Base-by-base conservation (phyloP, 2,888 invertebrate genomes). In the Caradrina clavipalpis region DNA sequence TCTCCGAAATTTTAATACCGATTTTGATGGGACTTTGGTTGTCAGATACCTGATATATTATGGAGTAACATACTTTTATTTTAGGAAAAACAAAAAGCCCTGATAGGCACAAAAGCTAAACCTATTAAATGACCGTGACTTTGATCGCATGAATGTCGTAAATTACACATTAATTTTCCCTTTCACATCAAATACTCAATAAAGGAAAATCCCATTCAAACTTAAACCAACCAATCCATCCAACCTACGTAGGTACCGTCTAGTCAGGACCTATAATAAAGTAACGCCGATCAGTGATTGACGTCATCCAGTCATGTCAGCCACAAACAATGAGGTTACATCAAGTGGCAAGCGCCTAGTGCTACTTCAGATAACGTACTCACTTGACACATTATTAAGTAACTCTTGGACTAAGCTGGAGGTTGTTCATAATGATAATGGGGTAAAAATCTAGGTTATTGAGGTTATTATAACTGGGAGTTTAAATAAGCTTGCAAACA, bases 271-370 rank as follows among this genome's bases (percentile, higher is more conserved):
- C 15, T 59, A 45, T 59, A 56, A 45, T 63, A 57, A 61, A 63
- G 47, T 31, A 61, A 53, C 54, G 17, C n/a, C 19, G 51, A 58
- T 76, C 64, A 60, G 55, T 53, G 76, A 76, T 78, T 78, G 77
- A 78, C 77, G 81, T 78, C 77, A 78, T 50, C 47, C 45, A 60
- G 15, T 79, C 74, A 59, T 39, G 75, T 76, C 53, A 56, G 77
- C 60, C 62, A 26, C 81, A 80, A 70, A 78, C 81, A 78, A 78
- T 78, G 77, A 78, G 81, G 78, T 76, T 80, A 78, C 31, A 39
- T 50, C 39, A 63, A 75, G 76, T 80, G 80, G 60, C 69, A 35
- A 2, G 63, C 69, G 42, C 81, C 81, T 71, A 65, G 53, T 47
- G 71, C 51, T 69, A 69, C 80, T 77, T 76, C 77, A 77, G 45